Evolutionary conservation across 2,888 invertebrate species (phyloP), one percentile per base, ranked within the genome.

Genomic region (Tuberolachnus salignus): DNA sequence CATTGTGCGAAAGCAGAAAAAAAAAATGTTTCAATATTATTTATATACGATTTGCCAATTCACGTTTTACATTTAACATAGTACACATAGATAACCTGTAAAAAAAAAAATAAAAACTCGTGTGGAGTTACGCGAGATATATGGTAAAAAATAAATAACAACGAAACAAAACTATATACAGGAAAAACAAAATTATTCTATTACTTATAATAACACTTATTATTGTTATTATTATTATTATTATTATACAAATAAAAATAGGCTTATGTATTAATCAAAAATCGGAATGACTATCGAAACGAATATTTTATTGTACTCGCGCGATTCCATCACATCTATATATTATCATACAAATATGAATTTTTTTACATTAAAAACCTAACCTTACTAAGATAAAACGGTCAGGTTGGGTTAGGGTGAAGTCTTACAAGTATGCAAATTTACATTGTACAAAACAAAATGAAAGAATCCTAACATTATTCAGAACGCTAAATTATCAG

Each of bases 11-110:
- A 34, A 4, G 34, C 3, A n/a, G 6, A n/a, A 1, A 26, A 63
- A 49, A 64, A 63, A 64, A 8, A n/a, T 23, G 26, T 66, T 75
- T 66, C 16, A 19, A 26, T 57, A 57, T 23, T 74, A 55, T n/a
- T n/a, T n/a, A n/a, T n/a, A n/a, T 34, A 23, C 14, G 44, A 74
- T 74, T 74, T 55, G 74, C 74, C 55, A 74, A 74, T 66, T 74
- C 74, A 46, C 23, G 66, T 46, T 44, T 26, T 66, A 23, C 16
- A n/a, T 10, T 6, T 44, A 46, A n/a, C 10, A 23, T 51, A 23
- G 53, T 53, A 19, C 9, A 53, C 44, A 14, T 16, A 14, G 42
- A 6, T 44, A 34, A 34, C 34, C 34, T 34, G 34, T 34, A 6
- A 34, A 34, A 34, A 34, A 46, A 13, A 19, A 53, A 34, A 34